phyloP scores from a whole-genome alignment of 64 coral and sea anemone species.

The Montipora foliosa region DNA sequence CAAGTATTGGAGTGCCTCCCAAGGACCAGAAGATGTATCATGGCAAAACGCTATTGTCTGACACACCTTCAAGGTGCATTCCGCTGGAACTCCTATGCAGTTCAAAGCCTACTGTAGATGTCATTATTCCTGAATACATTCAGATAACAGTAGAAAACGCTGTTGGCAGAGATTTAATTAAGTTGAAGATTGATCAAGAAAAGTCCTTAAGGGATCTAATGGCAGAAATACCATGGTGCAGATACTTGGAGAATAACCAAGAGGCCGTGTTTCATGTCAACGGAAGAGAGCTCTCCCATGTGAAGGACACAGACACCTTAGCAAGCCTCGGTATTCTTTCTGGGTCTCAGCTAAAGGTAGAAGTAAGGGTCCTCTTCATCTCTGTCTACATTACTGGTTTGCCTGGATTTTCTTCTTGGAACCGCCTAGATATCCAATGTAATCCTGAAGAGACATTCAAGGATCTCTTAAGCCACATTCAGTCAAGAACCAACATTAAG shows the following conservation, averaged over 20 bases:
- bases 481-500: not conserved
- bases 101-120: not conserved
- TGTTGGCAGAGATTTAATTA: not conserved
- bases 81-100: not conserved
- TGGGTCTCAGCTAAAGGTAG: conserved; percentile 6
- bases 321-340: not conserved
- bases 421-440: too few species aligned
- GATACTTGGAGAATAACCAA: not conserved
- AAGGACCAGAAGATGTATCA: not conserved
- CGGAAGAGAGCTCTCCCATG: not conserved
- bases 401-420: too few species aligned
- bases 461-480: not conserved
- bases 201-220: not conserved
- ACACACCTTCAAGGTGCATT: not conserved
- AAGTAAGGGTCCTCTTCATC: not conserved
- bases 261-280: not conserved
- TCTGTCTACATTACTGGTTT: too few species aligned
- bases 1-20: not conserved
- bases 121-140: conserved; percentile 23
- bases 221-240: not conserved
- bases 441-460: conserved; percentile 5
- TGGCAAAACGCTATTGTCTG: not conserved
- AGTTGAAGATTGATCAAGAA: conserved; percentile 14
- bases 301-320: not conserved
- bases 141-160: not conserved